phyloP scores from a whole-genome alignment of 1,140 invertebrate genomes.

The Muscidifurax raptorellus region DNA sequence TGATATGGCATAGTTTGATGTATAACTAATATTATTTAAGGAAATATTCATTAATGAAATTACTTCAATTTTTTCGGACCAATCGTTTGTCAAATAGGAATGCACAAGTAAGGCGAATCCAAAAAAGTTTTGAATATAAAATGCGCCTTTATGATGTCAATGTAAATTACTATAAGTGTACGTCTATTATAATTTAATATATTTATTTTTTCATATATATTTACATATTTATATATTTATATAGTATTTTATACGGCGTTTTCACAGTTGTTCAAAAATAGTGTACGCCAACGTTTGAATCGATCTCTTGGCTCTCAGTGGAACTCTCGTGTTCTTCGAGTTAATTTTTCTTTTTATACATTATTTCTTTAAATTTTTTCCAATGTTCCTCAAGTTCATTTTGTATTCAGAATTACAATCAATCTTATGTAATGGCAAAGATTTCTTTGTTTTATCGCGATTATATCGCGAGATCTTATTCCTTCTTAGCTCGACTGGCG shows the following conservation, averaged over 20 bases:
- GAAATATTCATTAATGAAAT: background rate
- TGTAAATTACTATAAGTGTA: constrained; percentile 63
- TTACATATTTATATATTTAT: constrained; percentile 76
- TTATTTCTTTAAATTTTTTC: constrained; percentile 41
- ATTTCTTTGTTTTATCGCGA: constrained; percentile 52
- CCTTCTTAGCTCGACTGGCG: constrained; percentile 26
- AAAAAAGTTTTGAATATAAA: background rate
- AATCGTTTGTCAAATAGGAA: background rate
- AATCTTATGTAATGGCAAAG: constrained; percentile 42
- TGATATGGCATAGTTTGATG: background rate
- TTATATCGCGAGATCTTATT: constrained; percentile 36
- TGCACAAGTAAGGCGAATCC: background rate
- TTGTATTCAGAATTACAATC: constrained; percentile 36
- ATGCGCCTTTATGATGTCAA: constrained; percentile 14
- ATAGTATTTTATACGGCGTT: constrained; percentile 74
- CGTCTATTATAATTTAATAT: constrained; percentile 74
- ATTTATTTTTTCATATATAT: constrained; percentile 74
- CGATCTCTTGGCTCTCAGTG: constrained; percentile 73
- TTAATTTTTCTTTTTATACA: constrained; percentile 48
- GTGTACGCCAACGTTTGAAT: constrained; percentile 62
- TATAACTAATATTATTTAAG: background rate
- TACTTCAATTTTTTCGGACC: background rate
- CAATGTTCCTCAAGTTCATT: constrained; percentile 51
- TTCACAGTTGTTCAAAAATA: constrained; percentile 61
- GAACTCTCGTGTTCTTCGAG: constrained; percentile 61